Conservation (phyloP, 1,140 invertebrate genomes). For the Oncopodura yosiiana region DNA sequence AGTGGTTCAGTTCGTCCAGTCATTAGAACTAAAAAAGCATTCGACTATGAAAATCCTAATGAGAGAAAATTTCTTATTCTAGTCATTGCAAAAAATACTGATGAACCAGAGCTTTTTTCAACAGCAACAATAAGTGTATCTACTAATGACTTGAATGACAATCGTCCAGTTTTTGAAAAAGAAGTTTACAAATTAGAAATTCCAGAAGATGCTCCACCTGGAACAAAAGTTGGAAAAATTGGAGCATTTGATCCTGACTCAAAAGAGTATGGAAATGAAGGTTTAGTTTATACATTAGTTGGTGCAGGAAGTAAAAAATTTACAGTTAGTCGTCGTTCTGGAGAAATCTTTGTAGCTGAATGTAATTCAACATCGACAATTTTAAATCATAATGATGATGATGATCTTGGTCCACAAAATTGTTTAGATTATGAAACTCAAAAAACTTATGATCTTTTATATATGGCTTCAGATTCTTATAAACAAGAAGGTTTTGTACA, state of each 20-base stretch:
- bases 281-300: slow-evolving; percentile 73
- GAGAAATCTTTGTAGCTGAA: slow-evolving; percentile 66
- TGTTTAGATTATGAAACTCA: slow-evolving; percentile 82
- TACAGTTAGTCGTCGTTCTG: slow-evolving; percentile 63
- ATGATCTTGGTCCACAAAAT: slow-evolving; percentile 38
- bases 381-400: not conserved
- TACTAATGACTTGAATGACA: slow-evolving; percentile 76
- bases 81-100: slow-evolving; percentile 55
- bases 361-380: slow-evolving; percentile 49
- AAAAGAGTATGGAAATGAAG: slow-evolving; percentile 62
- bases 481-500: slow-evolving; percentile 33
- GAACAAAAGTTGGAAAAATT: slow-evolving; percentile 60
- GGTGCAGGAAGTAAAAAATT: slow-evolving; percentile 76
- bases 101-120: slow-evolving; percentile 67
- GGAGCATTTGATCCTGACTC: slow-evolving; percentile 75
- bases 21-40: slow-evolving; percentile 65
- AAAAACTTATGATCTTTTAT: slow-evolving; percentile 70
- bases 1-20: slow-evolving; percentile 66
- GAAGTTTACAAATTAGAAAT: slow-evolving; percentile 60
- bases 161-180: slow-evolving; percentile 66
- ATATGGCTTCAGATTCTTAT: slow-evolving; percentile 61
- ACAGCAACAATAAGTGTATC: slow-evolving; percentile 76
- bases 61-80: slow-evolving; percentile 80
- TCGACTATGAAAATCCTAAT: slow-evolving; percentile 86
- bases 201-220: slow-evolving; percentile 59